Evolutionary conservation across 2,113 vertebrate species (phyloP).

Genomic region (Tenrec ecaudatus): DNA sequence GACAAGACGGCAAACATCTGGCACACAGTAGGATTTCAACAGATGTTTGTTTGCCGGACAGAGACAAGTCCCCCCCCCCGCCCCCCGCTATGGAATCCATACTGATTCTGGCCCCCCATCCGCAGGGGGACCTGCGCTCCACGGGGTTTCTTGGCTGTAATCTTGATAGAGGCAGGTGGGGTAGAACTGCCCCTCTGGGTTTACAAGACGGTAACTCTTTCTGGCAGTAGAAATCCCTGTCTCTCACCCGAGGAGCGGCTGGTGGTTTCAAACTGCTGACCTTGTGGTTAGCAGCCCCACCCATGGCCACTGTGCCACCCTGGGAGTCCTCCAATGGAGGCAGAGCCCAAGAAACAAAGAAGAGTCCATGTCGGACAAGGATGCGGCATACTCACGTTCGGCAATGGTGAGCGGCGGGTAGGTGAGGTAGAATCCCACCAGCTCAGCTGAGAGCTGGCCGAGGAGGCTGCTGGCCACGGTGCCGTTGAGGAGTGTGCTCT

Average conservation of each 20-base stretch:
- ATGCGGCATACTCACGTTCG: conserved; percentile 92
- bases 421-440: conserved; percentile 98
- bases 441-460: conserved; percentile 95
- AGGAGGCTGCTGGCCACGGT: conserved; percentile 95
- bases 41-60: neutral
- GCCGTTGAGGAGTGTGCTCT: conserved; percentile 93
- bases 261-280: too few relatives aligned
- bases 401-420: conserved; percentile 96
- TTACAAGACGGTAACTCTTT: too few relatives aligned
- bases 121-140: neutral
- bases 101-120: neutral
- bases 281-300: too few relatives aligned
- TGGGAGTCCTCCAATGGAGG: neutral
- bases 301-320: neutral
- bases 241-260: too few relatives aligned
- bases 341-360: neutral
- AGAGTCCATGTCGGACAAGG: rapidly evolving
- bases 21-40: neutral
- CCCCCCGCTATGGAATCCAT: neutral
- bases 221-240: too few relatives aligned
- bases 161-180: neutral
- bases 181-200: too few relatives aligned
- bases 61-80: too few relatives aligned
- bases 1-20: neutral
- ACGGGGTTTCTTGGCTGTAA: neutral